These are phyloP conservation scores for Drosophila flavopinicola DNA, from an alignment of 2,888 invertebrate species.

Conservation along the genomic window DNA sequence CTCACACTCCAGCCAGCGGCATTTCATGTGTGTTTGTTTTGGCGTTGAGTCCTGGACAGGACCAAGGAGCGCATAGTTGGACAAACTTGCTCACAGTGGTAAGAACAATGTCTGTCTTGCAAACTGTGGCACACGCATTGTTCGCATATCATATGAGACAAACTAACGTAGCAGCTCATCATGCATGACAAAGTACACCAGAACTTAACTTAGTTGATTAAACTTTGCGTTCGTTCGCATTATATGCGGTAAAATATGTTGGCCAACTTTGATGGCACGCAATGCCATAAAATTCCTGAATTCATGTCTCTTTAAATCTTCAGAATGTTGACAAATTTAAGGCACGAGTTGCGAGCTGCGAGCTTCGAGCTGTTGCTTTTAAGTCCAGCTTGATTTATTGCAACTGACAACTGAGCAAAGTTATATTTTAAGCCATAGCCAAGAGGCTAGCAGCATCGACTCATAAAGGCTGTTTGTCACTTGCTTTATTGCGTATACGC, in stretches of 20 bases:
- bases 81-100: neutral
- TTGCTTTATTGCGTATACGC: conserved; percentile 64
- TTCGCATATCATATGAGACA: conserved; percentile 8
- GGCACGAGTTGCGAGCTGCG: neutral
- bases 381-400: conserved; percentile 56
- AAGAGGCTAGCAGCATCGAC: conserved; percentile 2
- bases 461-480: conserved; percentile 38
- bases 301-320: conserved; percentile 38
- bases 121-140: conserved; percentile 4
- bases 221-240: conserved; percentile 4
- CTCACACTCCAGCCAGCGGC: neutral
- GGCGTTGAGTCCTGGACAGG: conserved; percentile 24
- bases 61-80: conserved; percentile 8
- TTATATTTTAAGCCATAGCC: conserved; percentile 30
- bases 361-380: neutral
- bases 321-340: conserved; percentile 54
- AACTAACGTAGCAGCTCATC: conserved; percentile 10
- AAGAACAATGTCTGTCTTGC: conserved; percentile 21
- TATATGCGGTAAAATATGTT: neutral
- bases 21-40: conserved; percentile 7
- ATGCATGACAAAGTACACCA: conserved; percentile 12
- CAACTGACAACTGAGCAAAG: conserved; percentile 53
- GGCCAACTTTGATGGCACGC: conserved; percentile 18
- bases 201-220: conserved; percentile 23
- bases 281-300: conserved; percentile 23